Conservation (phyloP, 2,113 vertebrate genomes). For the Solea senegalensis region DNA sequence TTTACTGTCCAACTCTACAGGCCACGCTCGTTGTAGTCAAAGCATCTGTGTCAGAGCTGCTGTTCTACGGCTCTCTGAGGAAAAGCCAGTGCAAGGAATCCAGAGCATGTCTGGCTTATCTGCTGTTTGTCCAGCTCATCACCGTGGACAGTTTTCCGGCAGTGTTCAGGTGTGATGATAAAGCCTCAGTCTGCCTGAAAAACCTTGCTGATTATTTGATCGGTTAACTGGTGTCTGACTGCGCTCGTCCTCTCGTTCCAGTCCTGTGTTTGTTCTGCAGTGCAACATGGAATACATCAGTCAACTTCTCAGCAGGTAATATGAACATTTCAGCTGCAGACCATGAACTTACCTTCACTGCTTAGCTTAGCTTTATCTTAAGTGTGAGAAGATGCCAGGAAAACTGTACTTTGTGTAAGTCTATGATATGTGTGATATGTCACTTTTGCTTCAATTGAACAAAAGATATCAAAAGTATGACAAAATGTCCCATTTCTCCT, state of each 20-base stretch:
- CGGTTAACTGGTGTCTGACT: too few relatives aligned
- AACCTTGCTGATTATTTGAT: too few relatives aligned
- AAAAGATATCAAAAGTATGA: too few relatives aligned
- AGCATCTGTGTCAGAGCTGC: constrained; percentile 69
- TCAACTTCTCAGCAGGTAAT: constrained; percentile 87
- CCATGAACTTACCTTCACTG: too few relatives aligned
- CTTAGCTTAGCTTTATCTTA: too few relatives aligned
- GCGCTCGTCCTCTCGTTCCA: constrained; percentile 77
- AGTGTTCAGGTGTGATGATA: constrained; percentile 86
- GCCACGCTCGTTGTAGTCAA: constrained; percentile 64
- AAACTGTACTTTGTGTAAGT: too few relatives aligned
- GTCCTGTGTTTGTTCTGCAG: constrained; percentile 89
- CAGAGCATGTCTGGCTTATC: constrained; percentile 89
- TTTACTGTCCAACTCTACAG: constrained; percentile 42
- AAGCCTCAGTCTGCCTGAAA: neutral
- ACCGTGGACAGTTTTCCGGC: constrained; percentile 85
- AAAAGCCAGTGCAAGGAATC: constrained; percentile 79
- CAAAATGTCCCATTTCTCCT: neutral
- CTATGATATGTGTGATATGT: too few relatives aligned
- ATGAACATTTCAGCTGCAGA: too few relatives aligned
- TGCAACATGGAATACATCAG: constrained; percentile 89
- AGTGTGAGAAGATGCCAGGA: too few relatives aligned
- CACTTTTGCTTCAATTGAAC: too few relatives aligned
- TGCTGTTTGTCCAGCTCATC: constrained; percentile 92
- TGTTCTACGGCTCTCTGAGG: constrained; percentile 71